Conservation (phyloP, 2,888 invertebrate species). For the Leucoptera coffeella region DNA sequence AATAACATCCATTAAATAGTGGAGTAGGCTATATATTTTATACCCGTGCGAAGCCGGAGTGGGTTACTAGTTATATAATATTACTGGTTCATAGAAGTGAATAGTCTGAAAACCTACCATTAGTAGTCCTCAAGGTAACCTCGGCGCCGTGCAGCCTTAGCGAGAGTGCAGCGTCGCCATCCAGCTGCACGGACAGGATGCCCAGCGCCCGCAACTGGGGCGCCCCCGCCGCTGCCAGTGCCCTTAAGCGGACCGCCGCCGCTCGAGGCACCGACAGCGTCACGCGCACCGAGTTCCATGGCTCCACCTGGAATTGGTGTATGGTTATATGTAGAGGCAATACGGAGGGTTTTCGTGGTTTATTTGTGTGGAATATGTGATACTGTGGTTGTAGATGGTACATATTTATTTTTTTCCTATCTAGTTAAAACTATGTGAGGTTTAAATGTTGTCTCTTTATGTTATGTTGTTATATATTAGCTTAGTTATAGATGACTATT, state of each 20-base stretch:
- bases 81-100: too few relatives aligned
- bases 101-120: conserved; percentile 11
- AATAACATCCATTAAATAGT: too few relatives aligned
- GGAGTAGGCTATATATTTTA: too few relatives aligned
- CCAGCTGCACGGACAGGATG: conserved; percentile 91
- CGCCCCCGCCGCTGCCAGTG: conserved; percentile 87
- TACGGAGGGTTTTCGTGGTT: not conserved
- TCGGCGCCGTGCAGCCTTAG: conserved; percentile 52
- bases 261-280: conserved; percentile 96
- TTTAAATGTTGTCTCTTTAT: too few relatives aligned
- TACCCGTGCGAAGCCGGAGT: too few relatives aligned
- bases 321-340: too few relatives aligned
- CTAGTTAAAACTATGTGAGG: too few relatives aligned
- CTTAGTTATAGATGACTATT: too few relatives aligned
- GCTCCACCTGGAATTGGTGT: conserved; percentile 70
- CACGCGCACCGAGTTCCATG: conserved; percentile 97
- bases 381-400: too few relatives aligned
- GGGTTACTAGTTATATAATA: too few relatives aligned
- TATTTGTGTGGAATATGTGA: not conserved
- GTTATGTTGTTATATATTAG: too few relatives aligned
- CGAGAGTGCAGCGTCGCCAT: conserved; percentile 76
- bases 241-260: conserved; percentile 86
- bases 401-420: too few relatives aligned
- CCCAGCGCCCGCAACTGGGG: conserved; percentile 85
- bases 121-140: conserved; percentile 28